Percentiles rank a stretch among this genome's conserved stretches.
phyloP scores from a whole-genome alignment of 1,140 invertebrate species.

The Bradysia coprophila region DNA sequence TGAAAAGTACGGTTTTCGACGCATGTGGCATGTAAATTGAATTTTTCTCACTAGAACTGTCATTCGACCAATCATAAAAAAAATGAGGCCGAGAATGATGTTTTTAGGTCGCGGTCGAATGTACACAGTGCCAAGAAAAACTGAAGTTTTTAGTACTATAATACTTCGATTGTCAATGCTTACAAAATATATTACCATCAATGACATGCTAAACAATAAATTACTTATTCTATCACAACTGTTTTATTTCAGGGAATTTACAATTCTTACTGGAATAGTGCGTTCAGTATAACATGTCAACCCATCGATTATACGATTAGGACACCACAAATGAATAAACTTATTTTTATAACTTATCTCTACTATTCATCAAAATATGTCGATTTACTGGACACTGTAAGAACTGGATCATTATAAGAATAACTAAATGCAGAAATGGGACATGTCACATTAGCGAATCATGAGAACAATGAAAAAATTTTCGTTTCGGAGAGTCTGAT shows the following conservation, averaged over 20 bases:
- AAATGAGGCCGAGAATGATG: no score
- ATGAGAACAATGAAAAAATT: no score
- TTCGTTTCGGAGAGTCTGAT: neutral
- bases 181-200: neutral
- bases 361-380: conserved; percentile 30
- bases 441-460: no score
- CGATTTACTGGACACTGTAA: conserved; percentile 34
- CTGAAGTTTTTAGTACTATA: no score
- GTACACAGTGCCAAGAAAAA: no score
- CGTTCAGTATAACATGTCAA: neutral
- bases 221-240: neutral
- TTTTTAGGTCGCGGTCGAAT: no score
- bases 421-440: no score
- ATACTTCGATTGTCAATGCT: neutral
- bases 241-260: neutral
- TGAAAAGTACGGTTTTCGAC: no score
- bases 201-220: neutral
- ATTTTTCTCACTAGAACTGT: no score
- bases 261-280: neutral
- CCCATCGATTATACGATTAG: neutral
- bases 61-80: no score
- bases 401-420: neutral
- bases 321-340: neutral
- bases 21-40: no score
- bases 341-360: conserved; percentile 2